Percentiles rank a stretch among this genome's conserved stretches.
Evolutionary conservation across 2,797 vertebrate genomes (phyloP).

Genomic region (Diceros bicornis): DNA sequence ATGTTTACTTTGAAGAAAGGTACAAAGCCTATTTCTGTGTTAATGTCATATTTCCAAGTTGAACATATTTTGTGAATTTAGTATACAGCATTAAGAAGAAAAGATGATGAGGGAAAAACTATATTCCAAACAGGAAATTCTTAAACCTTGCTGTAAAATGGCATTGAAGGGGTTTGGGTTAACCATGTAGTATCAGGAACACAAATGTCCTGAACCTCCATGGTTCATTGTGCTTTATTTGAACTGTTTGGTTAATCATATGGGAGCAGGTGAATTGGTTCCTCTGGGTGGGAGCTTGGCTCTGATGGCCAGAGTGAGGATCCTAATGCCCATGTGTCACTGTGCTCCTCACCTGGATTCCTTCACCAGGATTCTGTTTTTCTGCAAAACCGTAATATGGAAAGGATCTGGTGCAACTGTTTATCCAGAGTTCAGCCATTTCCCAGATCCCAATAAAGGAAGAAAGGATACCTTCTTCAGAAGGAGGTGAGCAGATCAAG

Average conservation of each 20-base stretch:
- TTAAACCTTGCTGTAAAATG: conserved; percentile 42
- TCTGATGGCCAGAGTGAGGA: background rate
- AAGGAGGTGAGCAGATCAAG: background rate
- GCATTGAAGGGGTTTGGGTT: background rate
- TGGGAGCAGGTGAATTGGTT: background rate
- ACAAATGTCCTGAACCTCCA: background rate
- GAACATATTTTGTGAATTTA: conserved; percentile 37
- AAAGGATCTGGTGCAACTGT: background rate
- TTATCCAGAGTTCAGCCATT: background rate
- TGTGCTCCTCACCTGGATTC: background rate
- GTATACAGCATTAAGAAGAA: conserved; percentile 72
- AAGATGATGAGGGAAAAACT: conserved; percentile 46
- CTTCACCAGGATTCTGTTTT: background rate
- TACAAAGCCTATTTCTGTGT: background rate
- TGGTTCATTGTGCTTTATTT: background rate
- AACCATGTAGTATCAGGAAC: conserved; percentile 43
- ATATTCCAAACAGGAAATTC: background rate
- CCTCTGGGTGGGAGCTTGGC: no score
- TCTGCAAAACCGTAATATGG: background rate
- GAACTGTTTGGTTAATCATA: background rate
- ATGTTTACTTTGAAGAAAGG: conserved; percentile 50
- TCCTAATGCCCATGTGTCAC: fast-evolving
- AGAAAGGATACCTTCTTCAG: background rate
- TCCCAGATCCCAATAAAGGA: background rate
- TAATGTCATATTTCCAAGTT: background rate